Conservation (phyloP, 2,113 vertebrate species). For the Notarius lentiginosus region DNA sequence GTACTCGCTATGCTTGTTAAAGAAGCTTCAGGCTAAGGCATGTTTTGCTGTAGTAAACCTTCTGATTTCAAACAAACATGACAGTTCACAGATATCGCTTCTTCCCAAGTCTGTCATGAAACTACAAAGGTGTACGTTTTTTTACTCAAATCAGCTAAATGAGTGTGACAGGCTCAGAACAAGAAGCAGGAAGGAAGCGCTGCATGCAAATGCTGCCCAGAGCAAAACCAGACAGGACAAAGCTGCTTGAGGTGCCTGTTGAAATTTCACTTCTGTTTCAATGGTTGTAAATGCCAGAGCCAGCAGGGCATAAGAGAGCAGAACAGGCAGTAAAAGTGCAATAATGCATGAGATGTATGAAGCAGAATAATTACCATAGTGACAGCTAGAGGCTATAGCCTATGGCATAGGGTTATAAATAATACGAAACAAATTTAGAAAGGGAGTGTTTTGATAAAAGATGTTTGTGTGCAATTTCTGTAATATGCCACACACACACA, state of each 20-base stretch:
- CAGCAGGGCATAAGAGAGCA: slow-evolving; percentile 27
- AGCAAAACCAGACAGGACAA: slow-evolving; percentile 63
- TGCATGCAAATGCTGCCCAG: slow-evolving; percentile 56
- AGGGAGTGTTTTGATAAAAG: not conserved
- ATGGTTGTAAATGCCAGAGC: slow-evolving; percentile 38
- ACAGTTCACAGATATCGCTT: slow-evolving; percentile 65
- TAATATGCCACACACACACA: slow-evolving; percentile 7
- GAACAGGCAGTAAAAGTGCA: slow-evolving; percentile 21
- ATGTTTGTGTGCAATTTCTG: not conserved
- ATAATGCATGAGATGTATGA: slow-evolving; percentile 26
- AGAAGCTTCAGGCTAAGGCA: not conserved
- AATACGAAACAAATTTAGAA: slow-evolving; percentile 44
- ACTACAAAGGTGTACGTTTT: slow-evolving; percentile 69
- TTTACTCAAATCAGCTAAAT: slow-evolving; percentile 71
- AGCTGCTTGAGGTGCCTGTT: slow-evolving; percentile 57
- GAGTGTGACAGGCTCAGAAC: slow-evolving; percentile 71
- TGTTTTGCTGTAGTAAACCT: slow-evolving; percentile 20
- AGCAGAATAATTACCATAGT: slow-evolving; percentile 29
- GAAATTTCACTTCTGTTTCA: slow-evolving; percentile 55
- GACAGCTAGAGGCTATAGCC: slow-evolving; percentile 47
- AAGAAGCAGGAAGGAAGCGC: slow-evolving; percentile 60
- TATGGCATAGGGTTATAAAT: slow-evolving; percentile 56
- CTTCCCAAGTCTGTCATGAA: slow-evolving; percentile 65
- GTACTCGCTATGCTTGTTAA: slow-evolving; percentile 27
- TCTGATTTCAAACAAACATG: slow-evolving; percentile 60